Percentiles rank a stretch among this genome's conserved stretches.
Evolutionary conservation across 2,113 vertebrate species (phyloP).

Genomic region (Calyptommatus sinebrachiatus): DNA sequence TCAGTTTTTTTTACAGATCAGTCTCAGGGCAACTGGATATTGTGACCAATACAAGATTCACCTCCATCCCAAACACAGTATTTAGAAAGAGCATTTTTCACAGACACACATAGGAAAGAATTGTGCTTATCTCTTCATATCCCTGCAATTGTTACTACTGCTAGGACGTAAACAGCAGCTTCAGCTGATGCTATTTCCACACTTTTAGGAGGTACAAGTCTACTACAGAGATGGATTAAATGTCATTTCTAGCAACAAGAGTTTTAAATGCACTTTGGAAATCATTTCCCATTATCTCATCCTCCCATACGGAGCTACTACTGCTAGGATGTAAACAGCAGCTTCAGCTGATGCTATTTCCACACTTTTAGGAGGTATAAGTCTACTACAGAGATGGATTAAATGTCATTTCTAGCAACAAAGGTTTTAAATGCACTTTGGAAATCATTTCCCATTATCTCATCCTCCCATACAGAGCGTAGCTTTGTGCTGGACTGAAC

Average conservation of each 20-base stretch:
- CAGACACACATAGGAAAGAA: background rate
- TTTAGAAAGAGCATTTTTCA: background rate
- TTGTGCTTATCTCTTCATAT: background rate
- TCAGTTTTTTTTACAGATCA: too few species aligned
- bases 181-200: background rate
- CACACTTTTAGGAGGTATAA: background rate
- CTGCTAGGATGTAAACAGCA: background rate
- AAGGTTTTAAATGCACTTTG: constrained; percentile 48
- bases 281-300: constrained; percentile 59
- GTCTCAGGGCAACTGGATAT: too few species aligned
- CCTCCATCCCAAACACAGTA: background rate
- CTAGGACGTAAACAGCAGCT: background rate
- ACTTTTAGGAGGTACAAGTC: background rate
- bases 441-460: constrained; percentile 56
- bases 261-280: constrained; percentile 47
- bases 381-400: background rate
- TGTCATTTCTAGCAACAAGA: constrained; percentile 25
- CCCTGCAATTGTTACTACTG: background rate
- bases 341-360: background rate
- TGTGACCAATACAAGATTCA: too few species aligned
- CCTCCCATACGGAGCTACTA: too few species aligned
- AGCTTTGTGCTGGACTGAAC: constrained; percentile 62
- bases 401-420: constrained; percentile 12
- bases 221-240: background rate
- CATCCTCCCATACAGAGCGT: constrained; percentile 59